phyloP scores from a whole-genome alignment of 2,888 invertebrate genomes.

The Leptinotarsa tumamoca region DNA sequence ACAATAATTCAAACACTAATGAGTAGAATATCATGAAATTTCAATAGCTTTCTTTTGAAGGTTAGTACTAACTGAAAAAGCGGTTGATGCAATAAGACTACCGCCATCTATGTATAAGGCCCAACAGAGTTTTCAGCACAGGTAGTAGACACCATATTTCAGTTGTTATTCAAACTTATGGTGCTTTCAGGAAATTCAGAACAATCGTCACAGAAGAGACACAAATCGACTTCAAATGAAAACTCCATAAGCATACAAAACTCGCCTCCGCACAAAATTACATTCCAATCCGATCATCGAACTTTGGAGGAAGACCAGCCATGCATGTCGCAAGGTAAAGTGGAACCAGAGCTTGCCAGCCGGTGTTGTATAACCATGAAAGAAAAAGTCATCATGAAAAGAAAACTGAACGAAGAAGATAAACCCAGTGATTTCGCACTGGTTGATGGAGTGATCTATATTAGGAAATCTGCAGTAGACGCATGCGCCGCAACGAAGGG shows the following conservation, averaged over 20 bases:
- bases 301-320: neutral
- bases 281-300: no score
- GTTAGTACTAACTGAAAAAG: no score
- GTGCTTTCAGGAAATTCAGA: neutral
- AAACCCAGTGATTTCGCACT: constrained; percentile 6
- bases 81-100: no score
- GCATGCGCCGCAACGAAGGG: neutral
- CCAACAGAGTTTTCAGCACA: no score
- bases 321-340: neutral
- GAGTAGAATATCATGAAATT: no score
- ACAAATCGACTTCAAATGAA: neutral
- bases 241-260: neutral
- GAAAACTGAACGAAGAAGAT: constrained; percentile 7
- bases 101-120: no score
- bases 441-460: constrained; percentile 19
- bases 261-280: neutral
- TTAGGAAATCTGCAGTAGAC: constrained; percentile 12
- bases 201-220: neutral
- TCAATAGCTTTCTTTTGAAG: no score
- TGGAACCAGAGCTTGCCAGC: neutral
- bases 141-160: no score
- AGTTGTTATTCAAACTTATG: neutral
- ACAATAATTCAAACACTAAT: no score
- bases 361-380: neutral
- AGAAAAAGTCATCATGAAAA: constrained; percentile 19